A percentile compares a stretch with the other conserved stretches of the same genome.
phyloP scores from a whole-genome alignment of 30 jellyfish, hydroid and myxozoan genomes.

The Turritopsis rubra region DNA sequence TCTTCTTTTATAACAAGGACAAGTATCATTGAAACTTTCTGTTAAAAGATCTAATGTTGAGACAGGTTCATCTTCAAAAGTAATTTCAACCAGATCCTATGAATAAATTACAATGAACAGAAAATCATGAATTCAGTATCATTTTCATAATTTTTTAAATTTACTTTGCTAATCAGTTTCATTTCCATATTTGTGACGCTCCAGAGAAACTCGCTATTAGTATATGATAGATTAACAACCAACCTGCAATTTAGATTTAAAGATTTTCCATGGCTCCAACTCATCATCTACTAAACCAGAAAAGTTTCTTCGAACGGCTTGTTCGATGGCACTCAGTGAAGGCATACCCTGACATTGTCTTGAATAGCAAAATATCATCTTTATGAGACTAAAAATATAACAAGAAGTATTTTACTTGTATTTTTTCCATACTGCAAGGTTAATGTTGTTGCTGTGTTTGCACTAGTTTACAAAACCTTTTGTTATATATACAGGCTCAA shows the following conservation, averaged over 20 bases:
- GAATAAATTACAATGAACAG: not conserved
- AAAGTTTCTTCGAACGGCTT: constrained; percentile 51
- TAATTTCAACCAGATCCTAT: constrained; percentile 7
- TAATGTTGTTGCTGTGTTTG: too few species aligned
- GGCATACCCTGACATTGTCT: constrained; percentile 24
- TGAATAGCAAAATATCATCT: constrained; percentile 10
- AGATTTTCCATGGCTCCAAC: constrained; percentile 43
- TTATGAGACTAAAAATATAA: not conserved
- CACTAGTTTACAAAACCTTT: too few species aligned
- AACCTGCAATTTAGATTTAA: constrained; percentile 15
- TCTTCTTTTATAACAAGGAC: constrained; percentile 25
- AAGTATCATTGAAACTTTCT: constrained; percentile 15
- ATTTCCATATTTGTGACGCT: too few species aligned
- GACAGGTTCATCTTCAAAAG: not conserved
- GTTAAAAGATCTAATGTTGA: constrained; percentile 6
- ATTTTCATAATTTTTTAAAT: too few species aligned
- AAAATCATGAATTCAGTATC: not conserved
- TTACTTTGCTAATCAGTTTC: too few species aligned
- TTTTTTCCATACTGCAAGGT: too few species aligned
- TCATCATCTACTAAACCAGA: not conserved
- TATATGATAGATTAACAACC: too few species aligned
- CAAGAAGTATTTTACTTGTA: not conserved
- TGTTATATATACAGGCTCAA: too few species aligned
- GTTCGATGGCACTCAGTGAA: constrained; percentile 33
- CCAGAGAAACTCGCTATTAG: too few species aligned